Percentiles rank a stretch among this genome's conserved stretches.
These are phyloP conservation scores for Neodiprion virginianus DNA, from an alignment of 1,140 invertebrate species.

Conservation along the genomic window DNA sequence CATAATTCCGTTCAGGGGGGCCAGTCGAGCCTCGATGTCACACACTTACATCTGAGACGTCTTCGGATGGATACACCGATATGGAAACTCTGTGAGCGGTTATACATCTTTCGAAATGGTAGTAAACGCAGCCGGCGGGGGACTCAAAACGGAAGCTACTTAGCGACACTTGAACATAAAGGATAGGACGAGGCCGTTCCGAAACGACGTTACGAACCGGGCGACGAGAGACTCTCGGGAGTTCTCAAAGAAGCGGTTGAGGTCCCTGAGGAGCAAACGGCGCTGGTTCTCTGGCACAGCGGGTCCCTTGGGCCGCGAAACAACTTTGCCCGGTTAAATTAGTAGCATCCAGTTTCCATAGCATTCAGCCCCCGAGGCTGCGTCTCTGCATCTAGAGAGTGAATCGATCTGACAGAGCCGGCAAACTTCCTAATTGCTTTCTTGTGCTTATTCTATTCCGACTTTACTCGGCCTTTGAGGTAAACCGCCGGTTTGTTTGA, in stretches of 20 bases:
- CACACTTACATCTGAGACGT: too few relatives aligned
- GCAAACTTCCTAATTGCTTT: constrained; percentile 2
- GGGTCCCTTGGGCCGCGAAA: constrained; percentile 3
- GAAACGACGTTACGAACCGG: neutral
- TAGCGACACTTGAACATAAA: neutral
- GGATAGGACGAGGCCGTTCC: neutral
- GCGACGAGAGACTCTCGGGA: neutral
- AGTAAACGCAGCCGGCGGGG: neutral
- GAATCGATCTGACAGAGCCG: constrained; percentile 2
- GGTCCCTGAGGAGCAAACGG: neutral
- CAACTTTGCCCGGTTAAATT: constrained; percentile 7
- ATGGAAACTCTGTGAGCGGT: too few relatives aligned
- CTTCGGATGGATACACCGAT: too few relatives aligned
- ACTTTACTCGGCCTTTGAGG: constrained; percentile 1
- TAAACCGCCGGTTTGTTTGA: neutral
- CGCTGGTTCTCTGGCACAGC: neutral
- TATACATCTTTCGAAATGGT: neutral
- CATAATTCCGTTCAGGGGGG: too few relatives aligned
- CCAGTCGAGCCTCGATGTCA: too few relatives aligned
- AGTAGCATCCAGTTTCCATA: neutral
- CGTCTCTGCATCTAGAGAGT: neutral
- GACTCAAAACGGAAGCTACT: neutral
- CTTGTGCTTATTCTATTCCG: neutral
- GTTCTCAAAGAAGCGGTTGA: constrained; percentile 4
- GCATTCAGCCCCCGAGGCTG: neutral